Evolutionary conservation across 1,140 invertebrate species (phyloP).

Genomic region (Hylyphantes graminicola): DNA sequence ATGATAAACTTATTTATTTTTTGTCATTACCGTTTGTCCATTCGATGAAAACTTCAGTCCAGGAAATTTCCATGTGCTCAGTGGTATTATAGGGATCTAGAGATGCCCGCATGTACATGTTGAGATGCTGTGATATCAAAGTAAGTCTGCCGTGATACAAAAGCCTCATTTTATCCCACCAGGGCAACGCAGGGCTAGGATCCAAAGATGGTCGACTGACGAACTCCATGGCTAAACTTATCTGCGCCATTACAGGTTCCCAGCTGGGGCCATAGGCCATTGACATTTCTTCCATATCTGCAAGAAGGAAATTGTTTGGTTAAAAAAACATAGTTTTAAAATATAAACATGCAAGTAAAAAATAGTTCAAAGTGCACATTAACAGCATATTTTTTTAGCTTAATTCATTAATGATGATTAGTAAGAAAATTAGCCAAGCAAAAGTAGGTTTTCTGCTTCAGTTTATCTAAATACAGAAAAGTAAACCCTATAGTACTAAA

Average conservation of each 20-base stretch:
- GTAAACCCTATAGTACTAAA: too few species aligned
- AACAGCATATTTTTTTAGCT: too few species aligned
- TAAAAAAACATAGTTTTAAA: not conserved
- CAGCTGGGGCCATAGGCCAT: constrained; percentile 98
- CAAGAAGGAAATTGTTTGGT: constrained; percentile 10
- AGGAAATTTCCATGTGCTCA: constrained; percentile 97
- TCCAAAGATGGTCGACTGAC: constrained; percentile 90
- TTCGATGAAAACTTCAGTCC: constrained; percentile 90
- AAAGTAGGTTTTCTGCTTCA: too few species aligned
- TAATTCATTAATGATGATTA: too few species aligned
- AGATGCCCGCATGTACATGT: constrained; percentile 90
- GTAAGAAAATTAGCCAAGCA: too few species aligned
- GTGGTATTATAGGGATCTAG: constrained; percentile 98
- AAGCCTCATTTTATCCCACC: constrained; percentile 97
- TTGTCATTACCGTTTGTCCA: constrained; percentile 95
- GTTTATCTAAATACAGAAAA: too few species aligned
- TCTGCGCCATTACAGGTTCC: constrained; percentile 96
- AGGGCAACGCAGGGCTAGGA: constrained; percentile 91
- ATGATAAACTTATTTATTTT: not conserved
- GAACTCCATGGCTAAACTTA: constrained; percentile 71
- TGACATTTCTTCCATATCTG: constrained; percentile 84
- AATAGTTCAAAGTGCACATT: not conserved
- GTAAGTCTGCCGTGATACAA: constrained; percentile 93
- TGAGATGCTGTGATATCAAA: constrained; percentile 85
- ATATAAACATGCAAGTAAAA: not conserved